Percentiles rank a stretch among this genome's conserved stretches.
Evolutionary conservation across 1,140 invertebrate genomes (phyloP).

Genomic region (Leptinotarsa lineolata): DNA sequence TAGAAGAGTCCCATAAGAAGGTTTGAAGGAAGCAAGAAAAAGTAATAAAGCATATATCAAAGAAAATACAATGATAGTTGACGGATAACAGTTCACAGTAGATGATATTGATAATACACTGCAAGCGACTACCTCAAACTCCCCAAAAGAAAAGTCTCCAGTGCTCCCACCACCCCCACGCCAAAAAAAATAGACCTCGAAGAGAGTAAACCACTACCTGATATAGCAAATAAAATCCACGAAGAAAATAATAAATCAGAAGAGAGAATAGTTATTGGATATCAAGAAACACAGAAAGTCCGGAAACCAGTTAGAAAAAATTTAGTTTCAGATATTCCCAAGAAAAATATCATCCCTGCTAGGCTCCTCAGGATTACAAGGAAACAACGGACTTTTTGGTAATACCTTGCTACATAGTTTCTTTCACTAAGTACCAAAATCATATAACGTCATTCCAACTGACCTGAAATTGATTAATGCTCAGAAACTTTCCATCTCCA

Average conservation of each 20-base stretch:
- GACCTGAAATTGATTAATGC: no score
- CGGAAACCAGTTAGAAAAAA: conserved; percentile 14
- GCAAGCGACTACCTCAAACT: conserved; percentile 6
- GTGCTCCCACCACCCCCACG: conserved; percentile 8
- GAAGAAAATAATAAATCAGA: conserved; percentile 15
- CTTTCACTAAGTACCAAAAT: no score
- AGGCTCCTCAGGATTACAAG: conserved; percentile 8
- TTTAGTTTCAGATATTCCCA: conserved; percentile 12
- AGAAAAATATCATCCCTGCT: conserved; percentile 3
- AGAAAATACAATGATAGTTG: conserved; percentile 15
- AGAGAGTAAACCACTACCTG: conserved; percentile 13
- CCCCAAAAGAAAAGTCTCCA: conserved; percentile 15
- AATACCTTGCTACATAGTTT: not conserved
- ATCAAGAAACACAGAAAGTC: conserved; percentile 7
- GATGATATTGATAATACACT: conserved; percentile 10
- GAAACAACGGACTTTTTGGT: no score
- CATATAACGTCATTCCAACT: no score
- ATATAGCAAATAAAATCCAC: conserved; percentile 9
- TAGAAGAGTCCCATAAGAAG: conserved; percentile 13
- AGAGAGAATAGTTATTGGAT: conserved; percentile 1
- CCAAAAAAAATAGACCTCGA: conserved; percentile 14
- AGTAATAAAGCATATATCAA: conserved; percentile 14
- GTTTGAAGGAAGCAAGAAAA: conserved; percentile 17
- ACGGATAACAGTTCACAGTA: conserved; percentile 13
- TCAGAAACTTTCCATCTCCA: no score